Base-by-base conservation (phyloP, 2,888 invertebrate species). In the Pheosia gnoma region DNA sequence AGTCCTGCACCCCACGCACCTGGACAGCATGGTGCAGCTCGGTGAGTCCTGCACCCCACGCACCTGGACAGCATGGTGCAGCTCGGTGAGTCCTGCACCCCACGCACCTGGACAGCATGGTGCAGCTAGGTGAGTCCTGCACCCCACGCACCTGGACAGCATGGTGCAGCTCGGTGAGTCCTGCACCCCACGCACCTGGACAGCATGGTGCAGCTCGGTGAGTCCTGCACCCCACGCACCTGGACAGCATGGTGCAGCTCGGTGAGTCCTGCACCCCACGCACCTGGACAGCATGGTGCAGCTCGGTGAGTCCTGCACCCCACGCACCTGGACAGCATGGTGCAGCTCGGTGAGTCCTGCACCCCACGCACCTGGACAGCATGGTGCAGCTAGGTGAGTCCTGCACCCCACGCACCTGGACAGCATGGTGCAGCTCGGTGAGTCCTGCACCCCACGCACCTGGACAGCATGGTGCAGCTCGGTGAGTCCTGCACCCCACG, bases 151-250 rank as follows among this genome's bases (percentile, higher is more conserved):
- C 83, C 96, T 98, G 4, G 98, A 98, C 86, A 98, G 98, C 70
- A 94, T 99, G 72, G 97, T 98, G 78, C 97, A 98, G 74, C n/a
- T n/a, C n/a, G n/a, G n/a, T n/a, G n/a, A n/a, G n/a, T n/a, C n/a
- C n/a, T n/a, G n/a, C 98, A 98, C 87, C 99, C 99, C 59, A 96
- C 96, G 63, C 98, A 99, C 83, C 96, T 98, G 4, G 98, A 98
- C 86, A 98, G 98, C 70, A 94, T 99, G 72, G 97, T 98, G 78
- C 97, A 98, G 74, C n/a, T n/a, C n/a, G n/a, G n/a, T n/a, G n/a
- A n/a, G n/a, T n/a, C n/a, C n/a, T n/a, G n/a, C 98, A 98, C 87
- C 99, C 99, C 59, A 96, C 96, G 63, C 98, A 99, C 83, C 96
- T 98, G 4, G 98, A 98, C 86, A 98, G 98, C 70, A 94, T 99